Base-by-base conservation (phyloP, 2,888 invertebrate genomes). In the Cheiracanthium punctorium region DNA sequence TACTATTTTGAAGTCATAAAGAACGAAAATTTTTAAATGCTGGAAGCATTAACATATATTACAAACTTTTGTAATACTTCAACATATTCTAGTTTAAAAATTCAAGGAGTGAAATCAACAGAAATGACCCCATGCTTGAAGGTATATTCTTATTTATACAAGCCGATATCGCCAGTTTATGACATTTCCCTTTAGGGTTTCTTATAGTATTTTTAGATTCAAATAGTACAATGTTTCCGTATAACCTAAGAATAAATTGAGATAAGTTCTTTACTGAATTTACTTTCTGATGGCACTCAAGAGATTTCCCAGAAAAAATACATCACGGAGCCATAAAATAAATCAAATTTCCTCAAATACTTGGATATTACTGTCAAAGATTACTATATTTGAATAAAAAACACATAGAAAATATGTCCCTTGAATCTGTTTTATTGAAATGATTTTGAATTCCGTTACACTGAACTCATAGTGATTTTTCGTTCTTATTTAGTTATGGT, bases 221-320 rank as follows among this genome's bases (percentile, higher is more conserved):
- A 58, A 58, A 58, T 58, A 58, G 5, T 58, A 58, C 58, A 58
- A 58, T 58, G 58, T 69, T 69, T 33, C 32, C 28, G 33, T 69
- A 33, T 17, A 69, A 20, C 12, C 1, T 20, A 8, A 14, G 33
- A 37, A 69, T 69, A 69, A 69, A 69, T 69, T 69, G 33, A 69
- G 69, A 33, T 69, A 69, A 69, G 37, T 69, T 33, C 37, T 69
- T 69, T 69, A 33, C 69, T 33, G 37, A 69, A 33, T 69, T 69
- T 69, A 69, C 33, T 69, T 69, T 69, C 69, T 69, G 33, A 69
- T 69, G 69, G 69, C 69, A 69, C 69, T 69, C 69, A n/a, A 29
- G 69, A 69, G 69, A 69, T n/a, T 69, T 17, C 20, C 7, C 5
- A 69, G 28, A 10, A n/a, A 69, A 69, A 69, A 33, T n/a, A 14